These are phyloP conservation scores for Callosobruchus maculatus DNA, from an alignment of 2,888 invertebrate species.

Conservation along the genomic window DNA sequence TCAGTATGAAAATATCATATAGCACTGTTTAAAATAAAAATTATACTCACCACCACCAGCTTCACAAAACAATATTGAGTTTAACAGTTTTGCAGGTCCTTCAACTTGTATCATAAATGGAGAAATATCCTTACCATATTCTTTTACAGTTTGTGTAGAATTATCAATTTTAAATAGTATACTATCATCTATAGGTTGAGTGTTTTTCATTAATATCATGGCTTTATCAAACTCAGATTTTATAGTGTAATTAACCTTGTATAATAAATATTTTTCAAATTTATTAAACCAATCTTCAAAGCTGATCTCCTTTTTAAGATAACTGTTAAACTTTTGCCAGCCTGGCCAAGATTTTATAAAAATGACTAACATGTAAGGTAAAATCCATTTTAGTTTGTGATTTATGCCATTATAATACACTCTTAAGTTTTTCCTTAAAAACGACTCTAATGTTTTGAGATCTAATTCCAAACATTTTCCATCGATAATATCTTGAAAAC, in stretches of 20 bases:
- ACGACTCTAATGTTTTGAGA: slow-evolving; percentile 9
- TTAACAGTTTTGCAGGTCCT: slow-evolving; percentile 17
- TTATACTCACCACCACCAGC: slow-evolving; percentile 11
- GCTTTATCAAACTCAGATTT: slow-evolving; percentile 19
- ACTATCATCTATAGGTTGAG: slow-evolving; percentile 7
- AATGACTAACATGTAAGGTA: slow-evolving; percentile 18
- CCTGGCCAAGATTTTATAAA: slow-evolving; percentile 21
- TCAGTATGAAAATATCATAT: neutral
- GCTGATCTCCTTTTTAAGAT: slow-evolving; percentile 14
- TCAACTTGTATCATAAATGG: slow-evolving; percentile 14
- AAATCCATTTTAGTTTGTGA: slow-evolving; percentile 11
- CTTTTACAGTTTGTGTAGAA: slow-evolving; percentile 13
- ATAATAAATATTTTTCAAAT: slow-evolving; percentile 19
- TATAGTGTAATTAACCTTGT: slow-evolving; percentile 17
- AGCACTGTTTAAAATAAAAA: no score
- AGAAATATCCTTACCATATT: slow-evolving; percentile 10
- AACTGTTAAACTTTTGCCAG: slow-evolving; percentile 15
- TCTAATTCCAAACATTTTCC: slow-evolving; percentile 15
- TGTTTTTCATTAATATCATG: slow-evolving; percentile 5
- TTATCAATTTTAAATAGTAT: slow-evolving; percentile 13
- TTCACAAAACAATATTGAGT: slow-evolving; percentile 19
- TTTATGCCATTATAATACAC: slow-evolving; percentile 12
- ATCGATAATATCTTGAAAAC: slow-evolving; percentile 17
- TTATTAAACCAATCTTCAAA: slow-evolving; percentile 18
- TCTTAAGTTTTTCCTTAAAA: slow-evolving; percentile 11